phyloP scores from a whole-genome alignment of 2,113 vertebrate species.

The Chaetodon trifascialis region DNA sequence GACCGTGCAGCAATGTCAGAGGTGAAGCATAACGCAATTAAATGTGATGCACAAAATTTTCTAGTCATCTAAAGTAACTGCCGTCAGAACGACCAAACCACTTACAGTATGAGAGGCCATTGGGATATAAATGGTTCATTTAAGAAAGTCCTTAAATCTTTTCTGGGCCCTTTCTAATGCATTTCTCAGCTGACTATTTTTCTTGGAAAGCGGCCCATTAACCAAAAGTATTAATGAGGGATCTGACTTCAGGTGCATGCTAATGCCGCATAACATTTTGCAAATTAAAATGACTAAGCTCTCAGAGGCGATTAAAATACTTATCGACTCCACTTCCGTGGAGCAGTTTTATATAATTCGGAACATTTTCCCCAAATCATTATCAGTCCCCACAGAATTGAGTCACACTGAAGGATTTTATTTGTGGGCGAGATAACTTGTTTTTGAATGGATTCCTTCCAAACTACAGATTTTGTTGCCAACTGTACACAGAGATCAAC shows the following conservation, averaged over 20 bases:
- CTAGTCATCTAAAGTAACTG: background rate
- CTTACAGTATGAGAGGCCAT: background rate
- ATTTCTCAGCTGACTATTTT: constrained; percentile 36
- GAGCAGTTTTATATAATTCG: constrained; percentile 14
- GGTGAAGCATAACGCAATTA: background rate
- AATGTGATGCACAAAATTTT: background rate
- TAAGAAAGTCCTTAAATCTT: background rate
- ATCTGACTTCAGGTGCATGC: constrained; percentile 38
- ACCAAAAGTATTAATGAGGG: constrained; percentile 13
- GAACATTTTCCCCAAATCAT: background rate
- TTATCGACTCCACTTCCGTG: constrained; percentile 5
- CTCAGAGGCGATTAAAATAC: constrained; percentile 35
- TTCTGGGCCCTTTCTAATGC: background rate
- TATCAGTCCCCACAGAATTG: background rate
- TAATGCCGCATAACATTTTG: constrained; percentile 46
- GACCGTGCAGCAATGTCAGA: constrained; percentile 6
- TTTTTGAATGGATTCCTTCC: background rate
- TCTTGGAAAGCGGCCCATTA: constrained; percentile 33
- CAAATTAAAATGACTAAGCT: constrained; percentile 41
- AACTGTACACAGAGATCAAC: background rate
- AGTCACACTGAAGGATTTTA: background rate
- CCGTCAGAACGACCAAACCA: background rate
- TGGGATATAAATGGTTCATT: constrained; percentile 15
- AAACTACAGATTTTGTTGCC: background rate
- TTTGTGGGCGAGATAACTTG: background rate